Conservation (phyloP, 2,797 vertebrate genomes). For the Natrix natrix region DNA sequence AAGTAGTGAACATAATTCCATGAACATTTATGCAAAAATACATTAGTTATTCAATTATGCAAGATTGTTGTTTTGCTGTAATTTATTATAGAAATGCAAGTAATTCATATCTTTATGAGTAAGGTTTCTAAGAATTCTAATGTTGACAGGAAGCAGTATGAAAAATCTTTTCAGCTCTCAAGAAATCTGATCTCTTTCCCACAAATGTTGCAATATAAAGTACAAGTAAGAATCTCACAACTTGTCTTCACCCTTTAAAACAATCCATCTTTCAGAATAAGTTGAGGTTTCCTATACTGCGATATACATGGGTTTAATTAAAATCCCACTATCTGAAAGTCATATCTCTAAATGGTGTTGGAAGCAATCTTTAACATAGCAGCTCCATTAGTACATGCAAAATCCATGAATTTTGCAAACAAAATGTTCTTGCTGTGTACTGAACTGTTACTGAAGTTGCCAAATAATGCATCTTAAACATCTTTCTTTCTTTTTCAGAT, state of each 20-base stretch:
- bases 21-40: neutral
- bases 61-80: neutral
- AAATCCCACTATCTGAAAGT: slow-evolving; percentile 28
- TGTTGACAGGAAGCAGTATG: slow-evolving; percentile 35
- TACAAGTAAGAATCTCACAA: neutral
- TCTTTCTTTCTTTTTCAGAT: slow-evolving; percentile 69
- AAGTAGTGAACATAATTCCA: neutral
- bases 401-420: slow-evolving; percentile 51
- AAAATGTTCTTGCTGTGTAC: slow-evolving; percentile 48
- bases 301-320: slow-evolving; percentile 33
- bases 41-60: neutral
- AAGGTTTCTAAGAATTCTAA: neutral
- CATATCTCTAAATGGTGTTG: slow-evolving; percentile 24
- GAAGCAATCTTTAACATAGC: slow-evolving; percentile 26
- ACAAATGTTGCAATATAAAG: neutral
- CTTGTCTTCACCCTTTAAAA: neutral
- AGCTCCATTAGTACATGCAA: slow-evolving; percentile 36
- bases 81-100: neutral
- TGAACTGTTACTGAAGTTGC: slow-evolving; percentile 20
- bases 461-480: slow-evolving; percentile 57
- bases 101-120: neutral
- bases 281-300: slow-evolving; percentile 7
- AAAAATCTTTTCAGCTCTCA: neutral
- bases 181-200: neutral
- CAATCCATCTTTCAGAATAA: slow-evolving; percentile 28